Percentiles rank a stretch among this genome's conserved stretches.
phyloP scores from a whole-genome alignment of 1,140 invertebrate genomes.

The Protaetia brevitarsis region DNA sequence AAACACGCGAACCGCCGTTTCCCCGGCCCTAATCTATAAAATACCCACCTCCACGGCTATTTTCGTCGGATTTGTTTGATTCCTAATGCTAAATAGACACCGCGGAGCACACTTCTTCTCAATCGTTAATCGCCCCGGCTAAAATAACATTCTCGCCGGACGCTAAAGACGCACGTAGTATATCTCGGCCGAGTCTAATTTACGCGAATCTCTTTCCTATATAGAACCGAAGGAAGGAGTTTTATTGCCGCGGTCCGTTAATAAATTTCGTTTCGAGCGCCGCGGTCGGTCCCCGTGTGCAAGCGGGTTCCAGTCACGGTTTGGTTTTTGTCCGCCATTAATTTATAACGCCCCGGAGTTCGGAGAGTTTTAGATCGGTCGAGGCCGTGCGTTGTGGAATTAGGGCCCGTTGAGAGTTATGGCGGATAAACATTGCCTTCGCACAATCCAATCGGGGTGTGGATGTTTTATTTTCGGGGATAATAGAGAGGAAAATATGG shows the following conservation, averaged over 20 bases:
- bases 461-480: too few species aligned
- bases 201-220: background rate
- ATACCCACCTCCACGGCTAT: background rate
- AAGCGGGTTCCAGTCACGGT: background rate
- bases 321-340: background rate
- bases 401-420: background rate
- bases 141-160: background rate
- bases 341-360: constrained; percentile 1
- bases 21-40: too few species aligned
- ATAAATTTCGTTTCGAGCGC: background rate
- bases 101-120: background rate
- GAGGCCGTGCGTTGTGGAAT: too few species aligned
- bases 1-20: too few species aligned
- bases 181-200: background rate
- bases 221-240: background rate
- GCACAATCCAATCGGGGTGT: too few species aligned
- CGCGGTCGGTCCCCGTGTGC: background rate
- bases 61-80: background rate
- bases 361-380: background rate
- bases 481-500: too few species aligned
- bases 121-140: background rate
- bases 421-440: background rate
- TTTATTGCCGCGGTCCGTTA: background rate
- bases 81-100: background rate
- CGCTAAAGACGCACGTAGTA: background rate